phyloP scores from a whole-genome alignment of 2,888 invertebrate genomes.

The Amiota communis region DNA sequence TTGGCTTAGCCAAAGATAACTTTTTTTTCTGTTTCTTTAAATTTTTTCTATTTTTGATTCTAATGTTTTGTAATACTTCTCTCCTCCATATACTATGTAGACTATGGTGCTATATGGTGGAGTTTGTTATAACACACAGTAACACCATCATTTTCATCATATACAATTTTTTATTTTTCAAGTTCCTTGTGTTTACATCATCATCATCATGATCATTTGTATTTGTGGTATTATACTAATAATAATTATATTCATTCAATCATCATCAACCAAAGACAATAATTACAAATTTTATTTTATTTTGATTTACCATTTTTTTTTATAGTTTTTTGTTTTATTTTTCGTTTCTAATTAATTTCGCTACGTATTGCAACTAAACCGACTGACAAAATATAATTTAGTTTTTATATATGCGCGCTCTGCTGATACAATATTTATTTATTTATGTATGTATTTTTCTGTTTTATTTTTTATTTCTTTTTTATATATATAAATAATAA shows the following conservation, averaged over 20 bases:
- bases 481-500: too few relatives aligned
- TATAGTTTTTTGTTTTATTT: constrained; percentile 36
- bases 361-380: constrained; percentile 25
- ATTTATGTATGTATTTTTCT: background rate
- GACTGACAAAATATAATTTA: constrained; percentile 4
- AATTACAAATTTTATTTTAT: background rate
- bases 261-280: background rate
- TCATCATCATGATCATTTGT: background rate
- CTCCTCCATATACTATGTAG: too few relatives aligned
- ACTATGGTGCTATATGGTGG: too few relatives aligned
- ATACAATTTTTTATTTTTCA: too few relatives aligned
- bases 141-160: too few relatives aligned
- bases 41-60: too few relatives aligned
- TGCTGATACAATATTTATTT: background rate
- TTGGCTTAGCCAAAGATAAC: too few relatives aligned
- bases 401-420: background rate
- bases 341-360: constrained; percentile 13
- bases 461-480: too few relatives aligned
- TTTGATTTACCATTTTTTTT: background rate
- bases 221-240: background rate
- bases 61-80: too few relatives aligned
- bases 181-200: too few relatives aligned
- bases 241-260: background rate
- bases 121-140: too few relatives aligned
- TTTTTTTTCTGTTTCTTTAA: too few relatives aligned